Conservation (phyloP, 2,797 vertebrate genomes). For the Pelochelys cantorii region DNA sequence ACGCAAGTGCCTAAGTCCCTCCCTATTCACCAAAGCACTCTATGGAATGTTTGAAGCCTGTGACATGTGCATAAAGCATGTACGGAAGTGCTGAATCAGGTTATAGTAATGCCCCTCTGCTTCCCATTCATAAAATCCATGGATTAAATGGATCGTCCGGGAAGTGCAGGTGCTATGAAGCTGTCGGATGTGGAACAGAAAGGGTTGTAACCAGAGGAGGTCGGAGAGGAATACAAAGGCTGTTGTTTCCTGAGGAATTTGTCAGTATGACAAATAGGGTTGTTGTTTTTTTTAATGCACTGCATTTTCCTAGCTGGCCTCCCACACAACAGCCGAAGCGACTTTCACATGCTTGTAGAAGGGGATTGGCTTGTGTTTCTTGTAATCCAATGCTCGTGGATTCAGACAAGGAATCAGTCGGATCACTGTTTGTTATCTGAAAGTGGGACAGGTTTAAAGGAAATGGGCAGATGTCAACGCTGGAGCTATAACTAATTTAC, state of each 20-base stretch:
- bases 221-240: conserved; percentile 52
- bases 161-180: conserved; percentile 9
- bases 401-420: neutral
- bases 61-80: neutral
- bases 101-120: fast-evolving
- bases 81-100: neutral
- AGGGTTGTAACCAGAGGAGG: conserved; percentile 54
- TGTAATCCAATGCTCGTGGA: conserved; percentile 4
- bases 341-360: neutral
- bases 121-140: neutral
- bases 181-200: conserved; percentile 40
- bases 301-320: conserved; percentile 43
- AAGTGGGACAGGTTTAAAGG: conserved; percentile 22
- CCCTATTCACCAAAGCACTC: neutral
- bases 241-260: conserved; percentile 61
- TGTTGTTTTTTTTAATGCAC: neutral
- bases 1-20: neutral
- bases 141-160: neutral
- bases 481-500: conserved; percentile 5
- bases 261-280: conserved; percentile 55
- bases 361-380: conserved; percentile 37
- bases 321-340: neutral
- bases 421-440: conserved; percentile 26
- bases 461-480: conserved; percentile 47
- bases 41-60: neutral